Base-by-base conservation (phyloP, 2,113 vertebrate species). In the Elephas maximus region DNA sequence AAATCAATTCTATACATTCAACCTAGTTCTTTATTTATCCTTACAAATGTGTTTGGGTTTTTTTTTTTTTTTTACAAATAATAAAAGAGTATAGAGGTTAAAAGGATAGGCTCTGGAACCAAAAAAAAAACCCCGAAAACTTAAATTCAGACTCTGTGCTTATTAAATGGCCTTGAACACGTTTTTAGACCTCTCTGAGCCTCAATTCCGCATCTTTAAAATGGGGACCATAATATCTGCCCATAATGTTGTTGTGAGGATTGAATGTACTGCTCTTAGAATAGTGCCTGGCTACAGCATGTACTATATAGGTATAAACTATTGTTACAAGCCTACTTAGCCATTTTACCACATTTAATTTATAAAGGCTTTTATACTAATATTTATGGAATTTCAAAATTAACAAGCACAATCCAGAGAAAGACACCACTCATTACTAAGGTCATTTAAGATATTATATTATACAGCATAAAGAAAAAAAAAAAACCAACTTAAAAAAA, bases 311-410 rank as follows among this genome's bases (percentile, higher is more conserved):
- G 77, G 5, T 86, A 93, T 74, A 81, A 88, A 83, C 17, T 18
- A 95, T 33, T 24, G 89, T 91, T 53, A 90, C 90, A 44, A 91
- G 30, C 30, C 24, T 86, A 41, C 1, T 73, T 76, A 62, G 45
- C 14, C 63, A 73, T 90, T 91, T 92, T 69, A 9, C 37, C 73
- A 78, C 23, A 89, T 53, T 91, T 91, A 93, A 94, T 84, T 82
- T 74, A 80, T 78, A 92, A 90, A 95, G 71, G 83, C 30, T 93
- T 23, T 77, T 84, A 60, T 6, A 77, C 74, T 45, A 90, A 84
- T 63, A n/a, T 83, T 93, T 77, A 91, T 65, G 57, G 96, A 93
- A 93, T 79, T 86, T 97, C 48, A 77, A 96, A 92, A 62, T 85
- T 95, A 95, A 78, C 28, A 87, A 67, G 33, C 8, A 95, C 28